Percentiles rank a stretch among this genome's conserved stretches.
Evolutionary conservation across 2,888 invertebrate genomes (phyloP).

Genomic region (Drosophila colorata): DNA sequence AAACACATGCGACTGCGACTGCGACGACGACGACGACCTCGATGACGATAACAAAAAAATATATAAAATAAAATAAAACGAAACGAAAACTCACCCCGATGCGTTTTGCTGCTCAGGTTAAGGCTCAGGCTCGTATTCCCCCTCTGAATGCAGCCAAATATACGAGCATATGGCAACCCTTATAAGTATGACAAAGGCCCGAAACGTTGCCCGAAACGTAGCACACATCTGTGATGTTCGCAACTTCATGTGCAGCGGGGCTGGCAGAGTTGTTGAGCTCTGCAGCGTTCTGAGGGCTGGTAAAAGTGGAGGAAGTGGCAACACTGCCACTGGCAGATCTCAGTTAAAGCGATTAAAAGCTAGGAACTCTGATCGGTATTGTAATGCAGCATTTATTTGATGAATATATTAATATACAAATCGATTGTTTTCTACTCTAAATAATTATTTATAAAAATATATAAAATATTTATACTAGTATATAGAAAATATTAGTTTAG

Average conservation of each 20-base stretch:
- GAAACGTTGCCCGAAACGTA: conserved; percentile 10
- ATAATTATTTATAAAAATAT: too few species aligned
- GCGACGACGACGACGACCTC: conserved; percentile 65
- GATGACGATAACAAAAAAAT: conserved; percentile 73
- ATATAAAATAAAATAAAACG: conserved; percentile 39
- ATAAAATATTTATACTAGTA: too few species aligned
- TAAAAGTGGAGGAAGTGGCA: conserved; percentile 28
- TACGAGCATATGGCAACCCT: conserved; percentile 78
- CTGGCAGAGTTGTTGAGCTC: conserved; percentile 26
- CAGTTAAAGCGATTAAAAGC: neutral
- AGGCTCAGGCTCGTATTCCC: conserved; percentile 39
- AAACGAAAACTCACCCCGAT: conserved; percentile 73
- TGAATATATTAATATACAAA: too few species aligned
- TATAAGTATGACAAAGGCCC: conserved; percentile 64
- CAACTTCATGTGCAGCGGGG: conserved; percentile 12
- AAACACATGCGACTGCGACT: conserved; percentile 80
- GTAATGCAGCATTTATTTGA: too few species aligned
- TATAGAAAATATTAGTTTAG: too few species aligned
- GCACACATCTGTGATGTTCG: conserved; percentile 53
- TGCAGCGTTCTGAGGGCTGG: neutral
- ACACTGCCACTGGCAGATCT: conserved; percentile 13
- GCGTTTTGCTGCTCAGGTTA: conserved; percentile 10
- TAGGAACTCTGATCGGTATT: neutral
- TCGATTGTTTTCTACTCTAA: too few species aligned
- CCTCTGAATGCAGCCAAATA: conserved; percentile 56